Conservation (phyloP, 2,797 vertebrate genomes). For the Rousettus madagascariensis region DNA sequence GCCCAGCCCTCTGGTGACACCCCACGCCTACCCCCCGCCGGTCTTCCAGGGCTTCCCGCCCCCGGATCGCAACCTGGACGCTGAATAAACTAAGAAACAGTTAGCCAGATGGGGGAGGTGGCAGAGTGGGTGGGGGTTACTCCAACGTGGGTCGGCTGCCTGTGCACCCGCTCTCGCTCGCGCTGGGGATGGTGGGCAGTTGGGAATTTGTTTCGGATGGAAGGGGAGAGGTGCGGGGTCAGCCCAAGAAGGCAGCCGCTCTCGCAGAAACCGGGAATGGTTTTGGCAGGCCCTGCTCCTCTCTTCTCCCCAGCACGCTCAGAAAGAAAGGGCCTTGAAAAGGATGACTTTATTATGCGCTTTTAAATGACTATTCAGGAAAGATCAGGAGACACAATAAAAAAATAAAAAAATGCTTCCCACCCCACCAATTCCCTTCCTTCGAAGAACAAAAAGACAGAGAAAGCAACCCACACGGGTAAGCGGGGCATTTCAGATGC, state of each 20-base stretch:
- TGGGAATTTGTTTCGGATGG: background rate
- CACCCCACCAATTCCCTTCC: conserved; percentile 16
- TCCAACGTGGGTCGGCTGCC: background rate
- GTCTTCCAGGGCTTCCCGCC: background rate
- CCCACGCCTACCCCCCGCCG: background rate
- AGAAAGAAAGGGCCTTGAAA: background rate
- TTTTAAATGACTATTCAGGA: conserved; percentile 46
- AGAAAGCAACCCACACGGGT: background rate
- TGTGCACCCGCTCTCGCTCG: background rate
- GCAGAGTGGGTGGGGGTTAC: background rate
- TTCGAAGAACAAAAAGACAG: background rate
- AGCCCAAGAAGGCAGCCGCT: background rate
- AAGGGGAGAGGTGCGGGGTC: background rate
- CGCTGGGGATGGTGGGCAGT: background rate
- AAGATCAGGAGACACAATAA: conserved; percentile 6
- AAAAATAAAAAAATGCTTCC: background rate
- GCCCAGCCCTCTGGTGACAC: background rate
- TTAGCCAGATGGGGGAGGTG: background rate
- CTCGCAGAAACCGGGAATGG: background rate
- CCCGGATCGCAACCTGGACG: background rate
- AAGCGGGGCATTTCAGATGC: background rate
- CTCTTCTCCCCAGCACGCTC: background rate
- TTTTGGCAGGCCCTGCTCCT: background rate
- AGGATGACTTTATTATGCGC: conserved; percentile 15
- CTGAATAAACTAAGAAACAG: background rate